Evolutionary conservation across 2,113 vertebrate species (phyloP).

Genomic region (Austrofundulus limnaeus): DNA sequence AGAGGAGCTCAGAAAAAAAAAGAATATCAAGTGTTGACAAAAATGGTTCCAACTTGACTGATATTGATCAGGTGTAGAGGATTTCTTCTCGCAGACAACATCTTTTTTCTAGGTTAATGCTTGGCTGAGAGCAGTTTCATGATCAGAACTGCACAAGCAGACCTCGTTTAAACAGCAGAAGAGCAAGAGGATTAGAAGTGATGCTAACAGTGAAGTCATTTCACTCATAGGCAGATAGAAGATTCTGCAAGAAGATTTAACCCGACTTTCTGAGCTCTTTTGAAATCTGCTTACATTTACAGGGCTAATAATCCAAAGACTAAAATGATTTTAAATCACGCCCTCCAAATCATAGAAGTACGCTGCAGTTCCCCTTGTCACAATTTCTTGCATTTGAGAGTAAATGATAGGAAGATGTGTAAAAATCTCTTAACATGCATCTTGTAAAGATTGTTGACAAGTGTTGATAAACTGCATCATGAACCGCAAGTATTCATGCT

Average conservation of each 20-base stretch:
- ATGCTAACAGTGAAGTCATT: slow-evolving; percentile 49
- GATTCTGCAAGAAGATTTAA: slow-evolving; percentile 56
- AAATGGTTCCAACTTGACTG: slow-evolving; percentile 4
- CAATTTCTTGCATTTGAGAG: too few relatives aligned
- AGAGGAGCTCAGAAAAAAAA: background rate
- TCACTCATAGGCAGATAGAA: slow-evolving; percentile 31
- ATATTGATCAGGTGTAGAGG: slow-evolving; percentile 1
- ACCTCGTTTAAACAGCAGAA: slow-evolving; percentile 53
- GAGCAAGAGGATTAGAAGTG: slow-evolving; percentile 51
- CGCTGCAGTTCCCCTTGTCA: background rate
- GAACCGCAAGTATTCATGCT: too few relatives aligned
- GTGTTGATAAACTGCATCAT: too few relatives aligned
- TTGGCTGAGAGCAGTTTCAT: slow-evolving; percentile 33
- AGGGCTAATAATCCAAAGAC: slow-evolving; percentile 48
- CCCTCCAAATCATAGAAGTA: slow-evolving; percentile 9
- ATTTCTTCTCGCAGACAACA: background rate
- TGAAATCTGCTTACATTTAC: slow-evolving; percentile 49
- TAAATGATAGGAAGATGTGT: too few relatives aligned
- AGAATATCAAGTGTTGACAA: background rate
- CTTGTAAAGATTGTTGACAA: too few relatives aligned
- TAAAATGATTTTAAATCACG: slow-evolving; percentile 41
- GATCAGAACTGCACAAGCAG: slow-evolving; percentile 32
- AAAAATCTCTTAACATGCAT: too few relatives aligned
- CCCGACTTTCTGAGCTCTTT: slow-evolving; percentile 38
- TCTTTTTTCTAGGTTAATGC: slow-evolving; percentile 27